Percentiles rank a stretch among this genome's conserved stretches.
phyloP scores from a whole-genome alignment of 2,888 invertebrate species.

The Petrolisthes manimaculis region DNA sequence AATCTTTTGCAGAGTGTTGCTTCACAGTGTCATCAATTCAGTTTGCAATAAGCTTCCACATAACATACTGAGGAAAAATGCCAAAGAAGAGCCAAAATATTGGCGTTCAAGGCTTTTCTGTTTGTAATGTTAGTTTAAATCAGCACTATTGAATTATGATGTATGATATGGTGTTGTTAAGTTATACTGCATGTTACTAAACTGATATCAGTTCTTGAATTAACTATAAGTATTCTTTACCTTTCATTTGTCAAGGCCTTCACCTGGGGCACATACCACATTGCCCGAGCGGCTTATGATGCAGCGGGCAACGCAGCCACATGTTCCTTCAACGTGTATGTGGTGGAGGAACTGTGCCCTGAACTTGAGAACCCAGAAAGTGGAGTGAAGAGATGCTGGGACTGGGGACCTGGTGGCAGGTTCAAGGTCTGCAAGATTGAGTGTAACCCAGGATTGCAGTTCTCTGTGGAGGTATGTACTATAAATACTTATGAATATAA shows the following conservation, averaged over 20 bases:
- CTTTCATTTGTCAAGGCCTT: conserved; percentile 73
- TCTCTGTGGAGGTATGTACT: conserved; percentile 74
- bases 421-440: conserved; percentile 95
- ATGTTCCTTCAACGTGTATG: conserved; percentile 91
- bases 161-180: too few relatives aligned
- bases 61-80: too few relatives aligned
- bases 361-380: conserved; percentile 89
- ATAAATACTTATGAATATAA: background rate
- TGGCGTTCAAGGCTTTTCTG: too few relatives aligned
- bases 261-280: conserved; percentile 91
- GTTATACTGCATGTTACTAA: too few relatives aligned
- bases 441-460: conserved; percentile 85
- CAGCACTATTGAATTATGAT: too few relatives aligned
- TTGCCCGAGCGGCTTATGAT: conserved; percentile 94
- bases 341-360: conserved; percentile 93
- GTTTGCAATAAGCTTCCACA: too few relatives aligned
- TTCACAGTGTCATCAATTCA: too few relatives aligned
- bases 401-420: conserved; percentile 96
- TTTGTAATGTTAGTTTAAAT: too few relatives aligned
- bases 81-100: too few relatives aligned
- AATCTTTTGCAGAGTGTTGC: too few relatives aligned
- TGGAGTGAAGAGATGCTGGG: conserved; percentile 90
- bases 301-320: conserved; percentile 91
- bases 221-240: too few relatives aligned
- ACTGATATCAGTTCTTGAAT: too few relatives aligned